A percentile compares a stretch with the other conserved stretches of the same genome.
phyloP scores from a whole-genome alignment of 23 tunicate genomes.

The Phallusia fumigata region DNA sequence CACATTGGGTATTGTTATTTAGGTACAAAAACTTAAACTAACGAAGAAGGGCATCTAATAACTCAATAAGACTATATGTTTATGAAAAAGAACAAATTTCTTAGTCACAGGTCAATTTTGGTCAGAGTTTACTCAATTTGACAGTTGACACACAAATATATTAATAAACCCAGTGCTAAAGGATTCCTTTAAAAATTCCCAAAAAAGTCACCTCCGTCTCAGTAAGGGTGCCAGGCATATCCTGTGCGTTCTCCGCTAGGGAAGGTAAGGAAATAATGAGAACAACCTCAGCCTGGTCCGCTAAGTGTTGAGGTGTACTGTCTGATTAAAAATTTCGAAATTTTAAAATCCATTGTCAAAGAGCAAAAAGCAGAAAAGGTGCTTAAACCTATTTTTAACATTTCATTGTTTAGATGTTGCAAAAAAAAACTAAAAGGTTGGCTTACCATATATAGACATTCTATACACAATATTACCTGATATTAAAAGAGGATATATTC shows the following conservation, averaged over 20 bases:
- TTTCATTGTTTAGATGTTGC: no score
- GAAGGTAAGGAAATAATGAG: slow-evolving; percentile 65
- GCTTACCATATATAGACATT: no score
- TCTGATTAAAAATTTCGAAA: not conserved
- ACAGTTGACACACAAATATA: no score
- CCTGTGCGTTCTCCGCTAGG: slow-evolving; percentile 16
- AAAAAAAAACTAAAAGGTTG: not conserved
- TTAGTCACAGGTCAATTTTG: no score
- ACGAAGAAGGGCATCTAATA: not conserved
- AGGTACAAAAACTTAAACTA: no score
- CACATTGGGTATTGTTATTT: no score
- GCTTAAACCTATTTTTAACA: no score
- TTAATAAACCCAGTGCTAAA: no score
- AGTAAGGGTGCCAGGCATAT: slow-evolving; percentile 60
- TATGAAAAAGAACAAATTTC: not conserved
- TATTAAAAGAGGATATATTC: no score
- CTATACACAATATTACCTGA: no score
- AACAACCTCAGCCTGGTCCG: slow-evolving; percentile 28
- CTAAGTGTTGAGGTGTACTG: not conserved
- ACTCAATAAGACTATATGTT: not conserved
- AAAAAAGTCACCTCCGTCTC: slow-evolving; percentile 52
- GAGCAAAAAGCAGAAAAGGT: not conserved
- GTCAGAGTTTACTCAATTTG: no score
- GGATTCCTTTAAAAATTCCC: no score
- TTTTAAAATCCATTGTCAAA: not conserved